phyloP scores from a whole-genome alignment of 2,888 invertebrate genomes.

The Cephalotes varians region DNA sequence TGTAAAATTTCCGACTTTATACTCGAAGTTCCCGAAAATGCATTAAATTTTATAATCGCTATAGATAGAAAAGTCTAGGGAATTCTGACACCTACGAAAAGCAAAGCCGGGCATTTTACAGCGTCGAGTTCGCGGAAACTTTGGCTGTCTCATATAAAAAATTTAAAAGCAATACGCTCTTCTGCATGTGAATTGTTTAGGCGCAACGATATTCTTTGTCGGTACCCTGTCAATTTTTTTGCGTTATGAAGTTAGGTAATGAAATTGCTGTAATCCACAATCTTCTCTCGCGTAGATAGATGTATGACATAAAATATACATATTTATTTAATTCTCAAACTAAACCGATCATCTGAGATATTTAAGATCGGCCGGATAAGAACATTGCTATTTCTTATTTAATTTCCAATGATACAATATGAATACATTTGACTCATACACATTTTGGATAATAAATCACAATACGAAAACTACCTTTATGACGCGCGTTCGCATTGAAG shows the following conservation, averaged over 20 bases:
- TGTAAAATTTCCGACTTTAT: conserved; percentile 52
- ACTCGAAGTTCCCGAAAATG: conserved; percentile 48
- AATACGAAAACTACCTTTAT: background rate
- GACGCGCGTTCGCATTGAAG: background rate
- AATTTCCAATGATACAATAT: background rate
- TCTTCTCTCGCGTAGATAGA: background rate
- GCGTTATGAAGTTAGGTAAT: background rate
- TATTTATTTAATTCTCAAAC: background rate
- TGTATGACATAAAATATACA: background rate
- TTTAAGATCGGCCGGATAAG: background rate
- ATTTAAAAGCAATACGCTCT: conserved; percentile 38
- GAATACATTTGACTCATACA: background rate
- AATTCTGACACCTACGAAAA: conserved; percentile 54
- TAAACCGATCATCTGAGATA: background rate
- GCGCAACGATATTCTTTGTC: conserved; percentile 1
- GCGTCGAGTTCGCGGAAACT: conserved; percentile 52
- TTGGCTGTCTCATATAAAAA: conserved; percentile 45
- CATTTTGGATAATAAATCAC: conserved; percentile 1
- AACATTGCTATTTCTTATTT: background rate
- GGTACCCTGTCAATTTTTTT: background rate
- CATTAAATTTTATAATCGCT: conserved; percentile 59
- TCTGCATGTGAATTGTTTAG: conserved; percentile 32
- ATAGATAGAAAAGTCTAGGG: conserved; percentile 33
- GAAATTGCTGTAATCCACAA: background rate
- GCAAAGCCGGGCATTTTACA: conserved; percentile 59